phyloP scores from a whole-genome alignment of 2,888 invertebrate species.

The Shargacucullia verbasci region DNA sequence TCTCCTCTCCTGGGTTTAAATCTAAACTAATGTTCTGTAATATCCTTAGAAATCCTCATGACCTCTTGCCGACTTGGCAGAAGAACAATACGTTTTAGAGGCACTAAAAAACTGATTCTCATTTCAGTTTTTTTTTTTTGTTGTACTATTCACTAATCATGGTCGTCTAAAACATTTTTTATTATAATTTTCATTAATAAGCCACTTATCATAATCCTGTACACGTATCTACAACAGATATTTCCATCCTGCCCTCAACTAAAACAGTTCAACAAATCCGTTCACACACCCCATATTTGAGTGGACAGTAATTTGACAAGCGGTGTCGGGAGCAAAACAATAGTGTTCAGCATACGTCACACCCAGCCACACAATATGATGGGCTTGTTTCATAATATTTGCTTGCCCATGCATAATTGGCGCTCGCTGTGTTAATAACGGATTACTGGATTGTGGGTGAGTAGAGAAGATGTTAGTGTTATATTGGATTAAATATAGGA shows the following conservation, averaged over 20 bases:
- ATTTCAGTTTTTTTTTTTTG: too few relatives aligned
- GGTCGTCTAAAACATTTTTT: too few relatives aligned
- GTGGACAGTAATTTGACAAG: constrained; percentile 56
- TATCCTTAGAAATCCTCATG: too few relatives aligned
- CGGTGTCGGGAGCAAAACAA: constrained; percentile 47
- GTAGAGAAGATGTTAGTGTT: background rate
- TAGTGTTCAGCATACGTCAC: constrained; percentile 49
- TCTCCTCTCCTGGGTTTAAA: too few relatives aligned
- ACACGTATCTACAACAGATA: background rate
- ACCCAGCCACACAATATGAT: constrained; percentile 20
- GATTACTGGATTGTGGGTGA: constrained; percentile 8
- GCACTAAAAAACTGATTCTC: too few relatives aligned
- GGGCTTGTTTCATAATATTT: constrained; percentile 32
- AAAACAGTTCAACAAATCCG: constrained; percentile 28
- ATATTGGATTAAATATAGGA: background rate
- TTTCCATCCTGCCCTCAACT: background rate
- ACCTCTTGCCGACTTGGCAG: too few relatives aligned
- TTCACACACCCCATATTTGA: constrained; percentile 36
- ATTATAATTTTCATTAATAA: too few relatives aligned
- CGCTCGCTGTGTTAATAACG: constrained; percentile 5
- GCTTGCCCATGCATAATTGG: constrained; percentile 34
- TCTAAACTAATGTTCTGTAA: too few relatives aligned
- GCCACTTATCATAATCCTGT: too few relatives aligned
- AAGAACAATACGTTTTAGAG: too few relatives aligned
- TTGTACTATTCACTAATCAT: too few relatives aligned